These are phyloP conservation scores for Gymnocephalus cernua DNA, from an alignment of 2,113 vertebrate genomes.

Conservation along the genomic window DNA sequence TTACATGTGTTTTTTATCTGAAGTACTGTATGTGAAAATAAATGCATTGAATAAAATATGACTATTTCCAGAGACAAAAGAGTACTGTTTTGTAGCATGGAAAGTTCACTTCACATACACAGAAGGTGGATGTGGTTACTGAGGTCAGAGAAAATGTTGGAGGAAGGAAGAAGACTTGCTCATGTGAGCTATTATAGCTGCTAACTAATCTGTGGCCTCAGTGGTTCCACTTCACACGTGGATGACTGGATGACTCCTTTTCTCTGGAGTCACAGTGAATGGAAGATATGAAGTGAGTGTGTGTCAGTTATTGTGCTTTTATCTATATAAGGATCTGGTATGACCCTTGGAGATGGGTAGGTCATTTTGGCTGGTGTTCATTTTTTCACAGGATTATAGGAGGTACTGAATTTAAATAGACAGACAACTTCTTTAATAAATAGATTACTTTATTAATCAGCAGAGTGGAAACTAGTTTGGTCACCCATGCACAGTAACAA, in stretches of 20 bases:
- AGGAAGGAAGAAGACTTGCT: conserved; percentile 12
- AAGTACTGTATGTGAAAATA: conserved; percentile 48
- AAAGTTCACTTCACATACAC: background rate
- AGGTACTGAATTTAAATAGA: background rate
- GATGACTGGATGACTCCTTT: conserved; percentile 50
- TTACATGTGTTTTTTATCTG: conserved; percentile 39
- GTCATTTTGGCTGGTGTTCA: background rate
- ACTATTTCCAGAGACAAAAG: conserved; percentile 11
- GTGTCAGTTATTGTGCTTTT: background rate
- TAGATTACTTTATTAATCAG: background rate
- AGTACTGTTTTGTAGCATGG: conserved; percentile 12
- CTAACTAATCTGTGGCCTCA: background rate
- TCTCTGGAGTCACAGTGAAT: conserved; percentile 7
- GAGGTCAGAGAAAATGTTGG: conserved; percentile 11
- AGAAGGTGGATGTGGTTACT: background rate
- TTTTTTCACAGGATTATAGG: too few species aligned
- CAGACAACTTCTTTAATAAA: background rate
- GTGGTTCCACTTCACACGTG: conserved; percentile 51
- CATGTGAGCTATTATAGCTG: background rate
- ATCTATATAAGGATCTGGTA: background rate
- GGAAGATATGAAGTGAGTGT: conserved; percentile 17
- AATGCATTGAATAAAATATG: conserved; percentile 54
- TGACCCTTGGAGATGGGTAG: background rate
- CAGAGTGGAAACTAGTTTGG: background rate
- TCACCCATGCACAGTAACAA: background rate